Base-by-base conservation (phyloP, 2,888 invertebrate genomes). In the Apodemia hepburni region DNA sequence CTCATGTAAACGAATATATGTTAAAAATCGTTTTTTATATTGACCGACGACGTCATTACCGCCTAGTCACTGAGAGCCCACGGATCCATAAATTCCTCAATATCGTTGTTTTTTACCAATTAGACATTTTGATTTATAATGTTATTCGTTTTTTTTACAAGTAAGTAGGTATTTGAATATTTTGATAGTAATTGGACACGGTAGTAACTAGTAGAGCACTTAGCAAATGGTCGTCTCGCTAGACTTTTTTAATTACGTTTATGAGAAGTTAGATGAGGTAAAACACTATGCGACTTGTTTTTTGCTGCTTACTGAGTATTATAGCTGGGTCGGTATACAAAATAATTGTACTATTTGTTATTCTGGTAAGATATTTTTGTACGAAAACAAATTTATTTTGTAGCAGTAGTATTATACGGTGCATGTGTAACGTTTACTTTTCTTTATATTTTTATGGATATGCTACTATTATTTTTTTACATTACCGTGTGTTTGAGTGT, bases 41-140 rank as follows among this genome's bases (percentile, higher is more conserved):
- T 73, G 73, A 75, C 73, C 74, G 74, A 75, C 75, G 78, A 79
- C 77, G 78, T 84, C 82, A 80, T 81, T 83, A 88, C 91, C 91
- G 91, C 91, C 91, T 91, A 91, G 90, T 91, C 90, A 87, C 90
- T 89, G 90, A 87, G 87, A 88, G 77, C 86, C 88, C 85, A 82
- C 84, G 80, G 79, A 84, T 76, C 79, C 79, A 81, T 78, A 78
- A 79, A 83, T 78, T 83, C 81, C 80, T 78, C 80, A 80, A 71
- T 70, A 71, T 70, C 68, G 73, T 74, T 78, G 80, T 85, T 85
- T 82, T 76, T 79, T 81, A 78, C 79, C 79, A 73, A 77, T 81
- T 85, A 85, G 82, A 81, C 84, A 61, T 82, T 84, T 89, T 85
- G 86, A 84, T 88, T 88, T 80, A 83, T 85, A 76, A 79, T 86